phyloP scores from a whole-genome alignment of 2,888 invertebrate genomes.

The Punctoribates punctum region DNA sequence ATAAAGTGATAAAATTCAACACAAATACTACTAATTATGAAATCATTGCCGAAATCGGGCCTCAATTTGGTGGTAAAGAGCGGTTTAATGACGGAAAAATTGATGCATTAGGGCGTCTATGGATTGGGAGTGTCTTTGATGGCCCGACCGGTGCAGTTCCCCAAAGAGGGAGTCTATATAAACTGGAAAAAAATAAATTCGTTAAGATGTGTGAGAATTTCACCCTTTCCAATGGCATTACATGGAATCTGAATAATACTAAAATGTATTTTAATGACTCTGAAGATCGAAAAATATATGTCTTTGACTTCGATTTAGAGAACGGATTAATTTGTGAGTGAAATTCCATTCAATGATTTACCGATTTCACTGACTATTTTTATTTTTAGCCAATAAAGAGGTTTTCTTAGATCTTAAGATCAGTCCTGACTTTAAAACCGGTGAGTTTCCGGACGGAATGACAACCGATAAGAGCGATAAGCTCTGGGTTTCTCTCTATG shows the following conservation, averaged over 20 bases:
- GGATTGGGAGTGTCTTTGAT: conserved; percentile 62
- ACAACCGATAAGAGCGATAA: conserved; percentile 23
- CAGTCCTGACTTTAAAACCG: background rate
- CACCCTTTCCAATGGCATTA: conserved; percentile 41
- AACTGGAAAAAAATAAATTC: background rate
- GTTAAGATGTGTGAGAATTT: conserved; percentile 28
- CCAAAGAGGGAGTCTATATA: conserved; percentile 20
- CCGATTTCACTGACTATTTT: too few species aligned
- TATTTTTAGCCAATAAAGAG: conserved; percentile 23
- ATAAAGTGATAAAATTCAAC: conserved; percentile 43
- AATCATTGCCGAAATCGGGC: conserved; percentile 14
- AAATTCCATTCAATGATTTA: too few species aligned
- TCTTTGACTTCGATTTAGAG: conserved; percentile 38
- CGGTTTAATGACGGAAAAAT: conserved; percentile 76
- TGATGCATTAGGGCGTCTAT: conserved; percentile 68
- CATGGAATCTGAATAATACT: conserved; percentile 33
- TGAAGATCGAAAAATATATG: conserved; percentile 40
- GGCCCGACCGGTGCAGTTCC: background rate
- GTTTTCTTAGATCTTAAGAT: conserved; percentile 28
- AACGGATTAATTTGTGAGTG: conserved; percentile 36
- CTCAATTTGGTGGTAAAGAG: conserved; percentile 42
- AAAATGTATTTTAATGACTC: conserved; percentile 41
- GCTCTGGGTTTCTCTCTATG: conserved; percentile 39
- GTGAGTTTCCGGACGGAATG: conserved; percentile 43
- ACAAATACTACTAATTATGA: conserved; percentile 43